A percentile compares a stretch with the other conserved stretches of the same genome.
phyloP scores from a whole-genome alignment of 2,113 vertebrate species.

The Panurus biarmicus region DNA sequence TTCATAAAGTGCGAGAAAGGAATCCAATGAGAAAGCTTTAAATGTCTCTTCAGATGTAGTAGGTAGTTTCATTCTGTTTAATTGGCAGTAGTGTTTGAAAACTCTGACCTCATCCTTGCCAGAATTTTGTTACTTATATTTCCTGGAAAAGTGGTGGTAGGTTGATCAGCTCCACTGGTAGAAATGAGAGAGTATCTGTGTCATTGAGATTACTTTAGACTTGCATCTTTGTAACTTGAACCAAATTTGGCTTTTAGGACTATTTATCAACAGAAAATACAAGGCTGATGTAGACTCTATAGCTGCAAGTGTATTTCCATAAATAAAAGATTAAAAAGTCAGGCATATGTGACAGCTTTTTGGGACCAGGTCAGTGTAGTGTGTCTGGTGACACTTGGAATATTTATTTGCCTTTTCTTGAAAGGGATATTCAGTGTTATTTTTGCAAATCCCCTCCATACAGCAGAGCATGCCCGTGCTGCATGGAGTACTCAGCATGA shows the following conservation, averaged over 20 bases:
- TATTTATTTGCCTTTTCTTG: neutral
- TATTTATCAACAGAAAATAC: neutral
- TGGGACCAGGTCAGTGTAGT: neutral
- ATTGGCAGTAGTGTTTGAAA: neutral
- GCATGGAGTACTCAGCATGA: neutral
- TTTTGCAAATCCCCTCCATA: neutral
- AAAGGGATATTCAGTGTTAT: neutral
- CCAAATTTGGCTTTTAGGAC: neutral
- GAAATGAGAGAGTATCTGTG: neutral
- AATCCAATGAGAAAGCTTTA: neutral
- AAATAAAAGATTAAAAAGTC: neutral
- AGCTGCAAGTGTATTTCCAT: neutral
- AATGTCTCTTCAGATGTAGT: neutral
- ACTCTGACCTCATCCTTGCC: neutral
- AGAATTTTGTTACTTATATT: neutral
- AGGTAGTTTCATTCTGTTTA: neutral
- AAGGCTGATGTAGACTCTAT: neutral
- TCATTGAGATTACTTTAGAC: neutral
- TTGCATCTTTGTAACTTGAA: neutral
- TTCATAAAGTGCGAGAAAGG: neutral
- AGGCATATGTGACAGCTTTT: neutral
- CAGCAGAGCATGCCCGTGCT: neutral
- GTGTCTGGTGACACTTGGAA: neutral
- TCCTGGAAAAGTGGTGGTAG: neutral
- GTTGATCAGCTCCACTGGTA: neutral